Percentiles rank a stretch among this genome's conserved stretches.
These are phyloP conservation scores for Lethenteron camtschaticum DNA, from an alignment of 2,113 vertebrate genomes.

Conservation along the genomic window DNA sequence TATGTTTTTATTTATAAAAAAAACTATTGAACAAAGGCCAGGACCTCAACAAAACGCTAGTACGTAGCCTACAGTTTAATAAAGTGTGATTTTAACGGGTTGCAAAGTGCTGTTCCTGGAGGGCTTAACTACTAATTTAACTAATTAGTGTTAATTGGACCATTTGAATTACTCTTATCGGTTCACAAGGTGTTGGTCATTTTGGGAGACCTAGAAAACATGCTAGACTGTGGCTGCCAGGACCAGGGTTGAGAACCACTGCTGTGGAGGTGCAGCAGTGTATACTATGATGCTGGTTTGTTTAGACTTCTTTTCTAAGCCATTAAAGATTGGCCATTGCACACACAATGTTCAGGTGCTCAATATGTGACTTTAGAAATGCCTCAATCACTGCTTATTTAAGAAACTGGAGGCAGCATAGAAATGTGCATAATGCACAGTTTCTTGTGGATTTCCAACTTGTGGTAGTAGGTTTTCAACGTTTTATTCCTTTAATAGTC, in stretches of 20 bases:
- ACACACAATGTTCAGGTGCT: not conserved
- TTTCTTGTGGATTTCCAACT: constrained; percentile 7
- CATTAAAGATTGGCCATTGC: too few species aligned
- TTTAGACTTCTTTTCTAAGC: constrained; percentile 5
- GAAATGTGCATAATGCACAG: not conserved
- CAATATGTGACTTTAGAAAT: not conserved
- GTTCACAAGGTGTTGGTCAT: constrained; percentile 11
- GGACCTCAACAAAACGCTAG: not conserved
- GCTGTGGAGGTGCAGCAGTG: constrained; percentile 7
- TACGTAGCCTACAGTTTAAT: not conserved
- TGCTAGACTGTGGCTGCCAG: constrained; percentile 11
- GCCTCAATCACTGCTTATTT: not conserved
- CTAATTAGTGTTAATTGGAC: not conserved
- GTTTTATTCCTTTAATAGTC: constrained; percentile 8
- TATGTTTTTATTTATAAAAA: not conserved
- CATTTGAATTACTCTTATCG: not conserved
- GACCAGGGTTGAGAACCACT: constrained; percentile 9
- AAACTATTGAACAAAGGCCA: not conserved
- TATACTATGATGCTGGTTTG: constrained; percentile 13
- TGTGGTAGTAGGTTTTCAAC: constrained; percentile 8
- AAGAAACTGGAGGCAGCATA: not conserved
- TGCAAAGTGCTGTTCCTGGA: not conserved
- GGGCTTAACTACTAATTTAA: not conserved
- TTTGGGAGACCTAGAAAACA: constrained; percentile 9
- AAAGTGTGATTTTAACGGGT: not conserved